Percentiles rank a stretch among this genome's conserved stretches.
These are phyloP conservation scores for Drosophila lacertosa DNA, from an alignment of 1,140 invertebrate species.

Conservation along the genomic window DNA sequence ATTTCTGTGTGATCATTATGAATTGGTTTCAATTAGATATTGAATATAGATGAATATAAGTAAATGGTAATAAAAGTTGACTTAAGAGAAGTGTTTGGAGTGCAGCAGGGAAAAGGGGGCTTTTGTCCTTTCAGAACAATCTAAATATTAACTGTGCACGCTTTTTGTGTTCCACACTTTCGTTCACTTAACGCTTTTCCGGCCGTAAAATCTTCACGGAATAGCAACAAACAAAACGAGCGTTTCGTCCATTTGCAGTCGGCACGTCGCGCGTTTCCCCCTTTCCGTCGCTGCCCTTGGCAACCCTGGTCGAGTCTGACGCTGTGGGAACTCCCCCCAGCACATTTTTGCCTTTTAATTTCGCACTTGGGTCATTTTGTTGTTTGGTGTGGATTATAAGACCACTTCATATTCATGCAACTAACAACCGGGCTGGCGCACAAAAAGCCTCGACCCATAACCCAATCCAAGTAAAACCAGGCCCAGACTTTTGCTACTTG, in stretches of 20 bases:
- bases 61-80: too few relatives aligned
- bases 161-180: conserved; percentile 28
- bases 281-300: neutral
- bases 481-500: conserved; percentile 48
- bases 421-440: conserved; percentile 63
- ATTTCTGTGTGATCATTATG: neutral
- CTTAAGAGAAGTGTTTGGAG: neutral
- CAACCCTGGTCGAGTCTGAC: neutral
- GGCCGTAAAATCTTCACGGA: conserved; percentile 30
- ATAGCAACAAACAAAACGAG: conserved; percentile 46
- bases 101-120: neutral
- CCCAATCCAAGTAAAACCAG: conserved; percentile 15
- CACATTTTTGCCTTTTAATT: conserved; percentile 82
- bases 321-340: conserved; percentile 30
- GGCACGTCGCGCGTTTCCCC: conserved; percentile 43
- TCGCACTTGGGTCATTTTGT: conserved; percentile 82
- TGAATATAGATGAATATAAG: too few relatives aligned
- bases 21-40: neutral
- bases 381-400: conserved; percentile 82
- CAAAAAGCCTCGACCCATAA: conserved; percentile 11
- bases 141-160: conserved; percentile 9
- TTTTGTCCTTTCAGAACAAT: neutral
- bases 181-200: conserved; percentile 14
- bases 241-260: conserved; percentile 62
- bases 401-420: conserved; percentile 82